Evolutionary conservation across 2,888 invertebrate genomes (phyloP), one percentile per base, ranked within the genome.

Genomic region (Gryllus longicercus): DNA sequence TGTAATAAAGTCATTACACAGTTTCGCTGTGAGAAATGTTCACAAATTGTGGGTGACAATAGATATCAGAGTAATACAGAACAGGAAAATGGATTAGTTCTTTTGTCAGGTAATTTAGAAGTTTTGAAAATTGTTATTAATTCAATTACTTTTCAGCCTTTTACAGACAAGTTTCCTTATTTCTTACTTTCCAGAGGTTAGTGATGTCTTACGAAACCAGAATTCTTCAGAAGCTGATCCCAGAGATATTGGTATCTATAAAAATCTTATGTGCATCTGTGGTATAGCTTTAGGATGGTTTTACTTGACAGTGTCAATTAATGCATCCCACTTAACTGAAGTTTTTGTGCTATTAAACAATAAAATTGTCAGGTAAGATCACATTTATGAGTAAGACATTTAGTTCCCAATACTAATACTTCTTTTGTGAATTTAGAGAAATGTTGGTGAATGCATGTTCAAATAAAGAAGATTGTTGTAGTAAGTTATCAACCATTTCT

Each of bases 181-280:
- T 38, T 18, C n/a, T 63, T 4, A 63, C n/a, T 63, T 63, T 63
- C n/a, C 63, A 63, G 63, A 63, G 63, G n/a, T 63, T 63, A 63
- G 63, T 63, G 63, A 63, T n/a, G n/a, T 63, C 14, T 63, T 63
- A 63, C 14, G 63, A n/a, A 63, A 63, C n/a, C 63, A 63, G 12
- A 63, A 63, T 63, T 14, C 63, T 16, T 63, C 63, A 18, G n/a
- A 18, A 18, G 63, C n/a, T 18, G 63, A 63, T n/a, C 63, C 63
- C 4, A 14, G n/a, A 63, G 63, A 63, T 18, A n/a, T 63, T 14
- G 63, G 63, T 18, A 63, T 63, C n/a, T 63, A 63, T 5, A 63
- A 63, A 63, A 63, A 63, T 63, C 63, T 63, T 63, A 18, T 63
- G n/a, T 63, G 63, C n/a, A 63, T 63, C n/a, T 63, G 63, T 63